Base-by-base conservation (phyloP, 2,113 vertebrate species). In the Tauraco erythrolophus region DNA sequence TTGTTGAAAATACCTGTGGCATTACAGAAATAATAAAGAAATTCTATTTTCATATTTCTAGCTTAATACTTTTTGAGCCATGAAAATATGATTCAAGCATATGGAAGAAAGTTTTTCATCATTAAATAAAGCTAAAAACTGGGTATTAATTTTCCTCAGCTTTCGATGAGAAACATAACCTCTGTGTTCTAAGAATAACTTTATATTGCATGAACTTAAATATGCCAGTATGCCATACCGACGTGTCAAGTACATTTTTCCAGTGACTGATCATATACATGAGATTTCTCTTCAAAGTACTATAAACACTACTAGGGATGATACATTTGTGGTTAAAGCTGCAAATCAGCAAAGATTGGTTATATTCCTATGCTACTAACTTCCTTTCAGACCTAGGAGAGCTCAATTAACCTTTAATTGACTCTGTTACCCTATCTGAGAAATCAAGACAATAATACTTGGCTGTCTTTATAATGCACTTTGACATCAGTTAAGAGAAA, bases 371-470 rank as follows among this genome's bases (percentile, higher is more conserved):
- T 14, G 25, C 18, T 53, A 76, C 37, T 66, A n/a, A 21, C 41
- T 84, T 78, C 56, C 46, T 87, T 33, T 62, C 45, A 86, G 65
- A 74, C 35, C 41, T 62, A 37, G 22, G 9, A 94, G 51, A 88
- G 78, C 83, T 78, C 80, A 66, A 61, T 91, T 89, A 94, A 87
- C 50, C 51, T 87, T 87, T 89, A 70, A 87, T 66, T 75, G 46
- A 71, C 57, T 58, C 41, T 84, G 51, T 88, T 71, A 85, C 53
- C 21, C 43, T 48, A 3, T 27, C 77, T 58, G 51, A 84, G 60
- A 92, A 88, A 70, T 64, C 53, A 70, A 51, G 69, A 64, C 78
- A 72, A 80, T 35, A 11, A 46, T 46, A 37, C 18, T 58, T 54
- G 64, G 23, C 80, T 89, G 12, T 82, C 50, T 65, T 64, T 64